phyloP scores from a whole-genome alignment of 2,113 vertebrate genomes.

The Centropus unirufus region DNA sequence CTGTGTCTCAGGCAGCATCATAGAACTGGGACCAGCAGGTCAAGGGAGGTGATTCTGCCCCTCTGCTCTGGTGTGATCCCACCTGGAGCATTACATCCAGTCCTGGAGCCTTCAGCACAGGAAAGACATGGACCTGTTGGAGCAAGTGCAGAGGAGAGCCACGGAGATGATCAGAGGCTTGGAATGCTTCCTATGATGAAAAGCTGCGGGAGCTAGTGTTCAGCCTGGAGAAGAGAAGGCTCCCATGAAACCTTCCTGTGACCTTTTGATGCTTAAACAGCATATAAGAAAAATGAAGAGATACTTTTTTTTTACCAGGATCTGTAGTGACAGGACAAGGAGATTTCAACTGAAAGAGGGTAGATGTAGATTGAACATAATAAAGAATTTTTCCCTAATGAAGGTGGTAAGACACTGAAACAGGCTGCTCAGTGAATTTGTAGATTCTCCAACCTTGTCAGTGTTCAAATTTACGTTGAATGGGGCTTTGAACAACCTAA shows the following conservation, averaged over 20 bases:
- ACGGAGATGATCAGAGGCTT: neutral
- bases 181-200: neutral
- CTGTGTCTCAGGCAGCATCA: neutral
- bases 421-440: neutral
- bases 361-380: neutral
- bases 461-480: neutral
- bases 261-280: neutral
- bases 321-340: neutral
- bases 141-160: neutral
- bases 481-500: neutral
- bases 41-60: rapidly evolving
- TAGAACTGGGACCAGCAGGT: neutral
- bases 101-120: neutral
- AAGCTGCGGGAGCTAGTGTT: neutral
- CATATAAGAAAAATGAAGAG: neutral
- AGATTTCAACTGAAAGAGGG: neutral
- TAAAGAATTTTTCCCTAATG: neutral
- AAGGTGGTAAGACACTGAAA: neutral
- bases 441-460: neutral
- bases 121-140: neutral
- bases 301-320: neutral
- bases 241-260: rapidly evolving
- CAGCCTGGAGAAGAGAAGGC: neutral
- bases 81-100: neutral
- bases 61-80: rapidly evolving